phyloP scores from a whole-genome alignment of 2,888 invertebrate genomes.

The Agrypnus murinus region DNA sequence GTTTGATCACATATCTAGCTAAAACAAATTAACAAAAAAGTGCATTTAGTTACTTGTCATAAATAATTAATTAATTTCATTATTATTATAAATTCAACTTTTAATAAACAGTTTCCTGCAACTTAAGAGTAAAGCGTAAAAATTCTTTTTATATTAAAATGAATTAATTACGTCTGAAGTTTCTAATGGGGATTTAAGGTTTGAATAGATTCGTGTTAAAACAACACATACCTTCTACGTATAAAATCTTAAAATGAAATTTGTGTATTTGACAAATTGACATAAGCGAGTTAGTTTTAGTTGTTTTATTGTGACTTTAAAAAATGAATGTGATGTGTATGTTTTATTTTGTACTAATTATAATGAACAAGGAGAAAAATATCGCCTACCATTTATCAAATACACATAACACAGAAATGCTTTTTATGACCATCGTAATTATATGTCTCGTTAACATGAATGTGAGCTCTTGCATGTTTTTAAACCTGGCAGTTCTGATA shows the following conservation, averaged over 20 bases:
- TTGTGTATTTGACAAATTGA: slow-evolving; percentile 45
- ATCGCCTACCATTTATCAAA: slow-evolving; percentile 39
- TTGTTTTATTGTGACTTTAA: slow-evolving; percentile 21
- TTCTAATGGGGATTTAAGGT: slow-evolving; percentile 8
- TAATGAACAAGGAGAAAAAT: slow-evolving; percentile 36
- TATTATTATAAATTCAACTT: slow-evolving; percentile 1
- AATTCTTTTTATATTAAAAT: slow-evolving; percentile 19
- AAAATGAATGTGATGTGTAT: slow-evolving; percentile 41
- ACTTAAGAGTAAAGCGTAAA: slow-evolving; percentile 2
- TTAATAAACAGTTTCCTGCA: slow-evolving; percentile 14
- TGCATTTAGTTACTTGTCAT: slow-evolving; percentile 10
- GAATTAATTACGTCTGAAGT: slow-evolving; percentile 14
- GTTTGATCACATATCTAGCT: slow-evolving; percentile 21
- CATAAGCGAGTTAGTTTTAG: slow-evolving; percentile 7
- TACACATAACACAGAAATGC: slow-evolving; percentile 52
- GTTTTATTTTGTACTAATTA: slow-evolving; percentile 46
- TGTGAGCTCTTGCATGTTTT: background rate
- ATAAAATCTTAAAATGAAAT: slow-evolving; percentile 45
- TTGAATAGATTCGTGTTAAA: slow-evolving; percentile 11
- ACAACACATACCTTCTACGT: slow-evolving; percentile 37
- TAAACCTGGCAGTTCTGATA: slow-evolving; percentile 3
- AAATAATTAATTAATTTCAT: too few relatives aligned
- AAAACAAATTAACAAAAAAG: slow-evolving; percentile 3
- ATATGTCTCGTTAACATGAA: background rate
- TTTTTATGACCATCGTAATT: slow-evolving; percentile 30